Base-by-base conservation (phyloP, 2,113 vertebrate species). In the Prionailurus viverrinus region DNA sequence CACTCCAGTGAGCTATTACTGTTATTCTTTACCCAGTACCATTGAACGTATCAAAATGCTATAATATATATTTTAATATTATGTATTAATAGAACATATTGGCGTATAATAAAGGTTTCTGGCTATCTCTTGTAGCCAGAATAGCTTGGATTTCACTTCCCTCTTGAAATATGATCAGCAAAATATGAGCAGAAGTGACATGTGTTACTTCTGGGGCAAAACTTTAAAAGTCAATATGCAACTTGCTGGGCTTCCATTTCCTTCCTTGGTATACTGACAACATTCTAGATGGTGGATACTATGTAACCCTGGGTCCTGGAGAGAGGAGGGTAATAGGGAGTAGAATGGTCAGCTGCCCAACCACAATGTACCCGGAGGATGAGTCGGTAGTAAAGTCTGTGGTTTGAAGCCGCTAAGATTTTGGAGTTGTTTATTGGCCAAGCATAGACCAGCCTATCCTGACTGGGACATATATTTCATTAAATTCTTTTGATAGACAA, bases 401-500 rank as follows among this genome's bases (percentile, higher is more conserved):
- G 19, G 23, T 79, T 85, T 83, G 36, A 80, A 94, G 68, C 5
- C 0, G 6, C 36, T 33, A 48, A 55, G 12, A 36, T 66, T 79
- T 80, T 71, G 23, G 29, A 51, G 25, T 36, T 90, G 31, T n/a
- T 58, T 92, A 39, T 15, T 92, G 29, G 55, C 29, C 23, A 3
- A 68, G 23, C 23, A 71, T 63, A 85, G 33, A 19, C 31, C 2
- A 23, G 7, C 12, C 16, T 88, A 11, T 85, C 36, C 48, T 79
- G 39, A 58, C 45, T 19, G 51, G 63, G 53, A 84, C 21, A 16
- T 48, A 48, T 39, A 81, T 69, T 94, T 95, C 29, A 21, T 58
- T 69, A 78, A 76, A 86, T 73, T 90, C 23, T 92, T 73, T 92
- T 55, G 41, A n/a, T 89, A 74, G 95, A 39, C 18, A 94, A 25